phyloP scores from a whole-genome alignment of 2,113 vertebrate species.

The Hemiscyllium ocellatum region DNA sequence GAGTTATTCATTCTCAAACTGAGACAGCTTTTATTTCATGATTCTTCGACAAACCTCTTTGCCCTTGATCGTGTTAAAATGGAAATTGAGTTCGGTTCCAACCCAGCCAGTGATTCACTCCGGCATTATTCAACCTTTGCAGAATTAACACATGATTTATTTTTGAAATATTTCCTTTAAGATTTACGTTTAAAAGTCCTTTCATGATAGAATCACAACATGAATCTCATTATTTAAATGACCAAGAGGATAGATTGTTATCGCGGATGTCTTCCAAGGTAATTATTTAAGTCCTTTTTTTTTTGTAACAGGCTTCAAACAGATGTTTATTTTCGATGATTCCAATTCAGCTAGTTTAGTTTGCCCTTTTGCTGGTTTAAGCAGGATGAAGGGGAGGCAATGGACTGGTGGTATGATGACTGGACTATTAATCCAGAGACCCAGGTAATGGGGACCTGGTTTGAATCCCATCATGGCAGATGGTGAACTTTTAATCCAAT shows the following conservation, averaged over 20 bases:
- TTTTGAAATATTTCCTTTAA: constrained; percentile 8
- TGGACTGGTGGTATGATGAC: too few species aligned
- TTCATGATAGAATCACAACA: neutral
- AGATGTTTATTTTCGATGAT: neutral
- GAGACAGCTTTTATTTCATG: neutral
- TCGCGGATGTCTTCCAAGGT: neutral
- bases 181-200: neutral
- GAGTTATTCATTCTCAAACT: constrained; percentile 27
- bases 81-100: constrained; percentile 23
- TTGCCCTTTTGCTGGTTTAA: neutral
- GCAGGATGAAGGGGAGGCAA: neutral
- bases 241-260: neutral
- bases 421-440: too few species aligned
- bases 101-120: neutral
- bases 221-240: constrained; percentile 27
- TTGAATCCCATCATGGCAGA: too few species aligned
- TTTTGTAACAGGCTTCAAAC: neutral
- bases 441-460: too few species aligned
- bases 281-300: neutral
- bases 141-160: constrained; percentile 21
- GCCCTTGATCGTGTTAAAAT: constrained; percentile 15
- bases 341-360: neutral
- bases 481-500: too few species aligned
- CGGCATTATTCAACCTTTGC: constrained; percentile 8
- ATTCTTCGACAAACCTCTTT: neutral